A percentile compares a stretch with the other conserved stretches of the same genome.
phyloP scores from a whole-genome alignment of 2,888 invertebrate genomes.

The Deroplatys truncata region DNA sequence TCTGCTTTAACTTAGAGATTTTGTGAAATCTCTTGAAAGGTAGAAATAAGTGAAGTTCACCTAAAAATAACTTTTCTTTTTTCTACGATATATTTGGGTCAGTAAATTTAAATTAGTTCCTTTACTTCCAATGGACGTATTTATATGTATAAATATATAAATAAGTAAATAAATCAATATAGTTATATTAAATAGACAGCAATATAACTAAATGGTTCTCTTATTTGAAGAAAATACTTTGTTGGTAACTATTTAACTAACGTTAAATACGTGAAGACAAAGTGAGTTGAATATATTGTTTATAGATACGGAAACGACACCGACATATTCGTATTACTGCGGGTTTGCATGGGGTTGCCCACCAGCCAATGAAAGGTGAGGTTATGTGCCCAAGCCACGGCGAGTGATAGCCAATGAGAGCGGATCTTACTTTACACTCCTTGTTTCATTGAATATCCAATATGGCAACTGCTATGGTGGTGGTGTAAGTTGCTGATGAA shows the following conservation, averaged over 20 bases:
- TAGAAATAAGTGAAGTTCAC: too few species aligned
- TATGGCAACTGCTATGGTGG: constrained; percentile 24
- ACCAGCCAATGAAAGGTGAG: neutral
- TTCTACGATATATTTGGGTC: too few species aligned
- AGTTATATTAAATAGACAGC: too few species aligned
- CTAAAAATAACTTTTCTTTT: too few species aligned
- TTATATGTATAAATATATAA: too few species aligned
- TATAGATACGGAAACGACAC: neutral
- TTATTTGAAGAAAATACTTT: neutral
- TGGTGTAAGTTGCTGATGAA: constrained; percentile 19
- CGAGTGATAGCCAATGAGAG: neutral
- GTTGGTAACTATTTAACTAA: neutral
- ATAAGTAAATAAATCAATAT: too few species aligned
- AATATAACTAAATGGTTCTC: neutral
- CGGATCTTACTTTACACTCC: neutral
- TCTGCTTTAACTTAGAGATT: too few species aligned
- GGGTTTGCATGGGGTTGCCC: neutral
- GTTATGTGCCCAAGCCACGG: neutral
- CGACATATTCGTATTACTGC: neutral
- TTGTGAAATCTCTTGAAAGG: too few species aligned
- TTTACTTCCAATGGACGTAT: too few species aligned
- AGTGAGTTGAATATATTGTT: neutral
- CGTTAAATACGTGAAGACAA: neutral
- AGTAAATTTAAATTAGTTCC: too few species aligned
- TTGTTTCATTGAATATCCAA: constrained; percentile 20